These are phyloP conservation scores for Menidia menidia DNA, from an alignment of 2,797 vertebrate genomes.

Conservation along the genomic window DNA sequence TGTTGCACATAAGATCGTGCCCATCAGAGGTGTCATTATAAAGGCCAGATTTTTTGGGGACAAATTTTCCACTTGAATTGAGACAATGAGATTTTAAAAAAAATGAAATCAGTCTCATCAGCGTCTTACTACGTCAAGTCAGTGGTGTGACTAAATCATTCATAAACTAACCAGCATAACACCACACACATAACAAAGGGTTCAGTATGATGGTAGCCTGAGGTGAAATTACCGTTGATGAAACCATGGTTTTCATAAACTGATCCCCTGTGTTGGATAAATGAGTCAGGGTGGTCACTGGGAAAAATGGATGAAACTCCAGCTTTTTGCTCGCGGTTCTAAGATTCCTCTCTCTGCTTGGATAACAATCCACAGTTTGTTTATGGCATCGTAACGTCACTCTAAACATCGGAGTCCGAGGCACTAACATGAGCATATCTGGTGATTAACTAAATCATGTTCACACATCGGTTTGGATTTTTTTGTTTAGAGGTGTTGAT, in stretches of 20 bases:
- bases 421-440: constrained; percentile 4
- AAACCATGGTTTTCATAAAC: not conserved
- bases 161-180: constrained; percentile 19
- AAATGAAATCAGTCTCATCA: too few species aligned
- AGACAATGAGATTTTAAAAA: too few species aligned
- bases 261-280: constrained; percentile 2
- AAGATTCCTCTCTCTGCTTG: not conserved
- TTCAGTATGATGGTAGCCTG: constrained; percentile 26
- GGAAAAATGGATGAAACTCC: not conserved
- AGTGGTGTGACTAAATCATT: too few species aligned
- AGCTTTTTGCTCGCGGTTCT: constrained; percentile 14
- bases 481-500: constrained; percentile 18
- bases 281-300: not conserved
- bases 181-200: constrained; percentile 31
- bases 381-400: constrained; percentile 35
- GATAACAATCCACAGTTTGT: not conserved
- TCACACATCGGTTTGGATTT: constrained; percentile 32
- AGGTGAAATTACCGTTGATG: constrained; percentile 11
- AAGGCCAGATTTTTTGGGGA: too few species aligned
- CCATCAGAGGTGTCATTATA: too few species aligned
- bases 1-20: too few species aligned
- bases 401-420: constrained; percentile 8
- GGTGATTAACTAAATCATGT: constrained; percentile 20
- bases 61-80: too few species aligned
- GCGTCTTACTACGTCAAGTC: too few species aligned